Conservation (phyloP, 1,140 invertebrate genomes). For the Tetramorium simillimum region DNA sequence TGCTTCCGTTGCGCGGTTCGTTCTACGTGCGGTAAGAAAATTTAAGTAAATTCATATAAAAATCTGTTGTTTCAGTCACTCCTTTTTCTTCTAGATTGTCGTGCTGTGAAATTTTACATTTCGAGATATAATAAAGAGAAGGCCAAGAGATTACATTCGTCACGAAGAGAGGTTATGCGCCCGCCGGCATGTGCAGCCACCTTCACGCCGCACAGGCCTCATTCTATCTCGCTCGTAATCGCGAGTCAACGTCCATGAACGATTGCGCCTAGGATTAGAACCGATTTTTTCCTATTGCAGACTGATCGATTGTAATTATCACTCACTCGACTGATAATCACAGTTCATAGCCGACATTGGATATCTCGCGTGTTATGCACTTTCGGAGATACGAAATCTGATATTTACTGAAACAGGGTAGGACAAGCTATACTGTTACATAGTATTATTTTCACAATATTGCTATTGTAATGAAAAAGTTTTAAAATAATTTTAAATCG, state of each 20-base stretch:
- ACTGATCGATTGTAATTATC: neutral
- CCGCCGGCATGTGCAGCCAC: neutral
- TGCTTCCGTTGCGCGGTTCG: too few species aligned
- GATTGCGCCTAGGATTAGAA: neutral
- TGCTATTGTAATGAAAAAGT: neutral
- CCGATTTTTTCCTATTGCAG: neutral
- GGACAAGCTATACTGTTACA: neutral
- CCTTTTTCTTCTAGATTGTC: neutral
- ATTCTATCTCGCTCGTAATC: neutral
- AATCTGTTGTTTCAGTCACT: neutral
- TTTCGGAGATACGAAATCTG: neutral
- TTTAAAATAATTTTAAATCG: neutral
- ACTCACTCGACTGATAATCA: neutral
- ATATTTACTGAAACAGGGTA: neutral
- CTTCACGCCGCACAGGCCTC: neutral
- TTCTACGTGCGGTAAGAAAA: neutral
- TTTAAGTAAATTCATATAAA: neutral
- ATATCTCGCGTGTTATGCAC: neutral
- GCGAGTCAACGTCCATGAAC: conserved; percentile 5
- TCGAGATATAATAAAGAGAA: neutral
- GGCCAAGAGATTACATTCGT: neutral
- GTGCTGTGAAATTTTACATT: too few species aligned
- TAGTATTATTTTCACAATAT: neutral
- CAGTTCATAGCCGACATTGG: neutral
- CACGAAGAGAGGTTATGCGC: neutral